Conservation (phyloP, 2,888 invertebrate genomes). For the Drosophila antonietae region DNA sequence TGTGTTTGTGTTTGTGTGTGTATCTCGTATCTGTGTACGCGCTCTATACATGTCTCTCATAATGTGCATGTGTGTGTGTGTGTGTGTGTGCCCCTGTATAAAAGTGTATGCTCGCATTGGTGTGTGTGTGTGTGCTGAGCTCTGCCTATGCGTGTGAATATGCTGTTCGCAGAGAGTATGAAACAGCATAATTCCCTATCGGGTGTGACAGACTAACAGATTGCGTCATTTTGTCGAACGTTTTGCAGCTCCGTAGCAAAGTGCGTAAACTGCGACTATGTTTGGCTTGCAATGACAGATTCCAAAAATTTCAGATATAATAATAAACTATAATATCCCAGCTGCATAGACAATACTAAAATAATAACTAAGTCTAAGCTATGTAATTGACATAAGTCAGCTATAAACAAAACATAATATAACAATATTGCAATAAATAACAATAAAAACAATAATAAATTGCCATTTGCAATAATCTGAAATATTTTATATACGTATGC, state of each 20-base stretch:
- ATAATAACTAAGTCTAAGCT: background rate
- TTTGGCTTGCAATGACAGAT: too few relatives aligned
- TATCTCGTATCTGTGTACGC: constrained; percentile 18
- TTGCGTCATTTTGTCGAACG: constrained; percentile 45
- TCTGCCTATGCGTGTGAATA: constrained; percentile 8
- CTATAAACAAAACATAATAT: too few relatives aligned
- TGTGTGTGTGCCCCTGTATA: background rate
- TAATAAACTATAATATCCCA: background rate
- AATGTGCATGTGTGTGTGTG: background rate
- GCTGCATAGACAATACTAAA: too few relatives aligned
- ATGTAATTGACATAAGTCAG: background rate
- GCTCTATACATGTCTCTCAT: background rate
- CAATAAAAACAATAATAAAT: too few relatives aligned
- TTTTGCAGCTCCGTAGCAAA: constrained; percentile 15
- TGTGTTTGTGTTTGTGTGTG: constrained; percentile 36
- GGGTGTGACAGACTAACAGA: constrained; percentile 35
- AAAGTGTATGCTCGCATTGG: background rate
- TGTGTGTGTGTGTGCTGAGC: constrained; percentile 7
- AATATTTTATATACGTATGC: background rate
- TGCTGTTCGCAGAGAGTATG: constrained; percentile 42
- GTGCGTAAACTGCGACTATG: background rate
- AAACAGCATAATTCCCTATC: constrained; percentile 48
- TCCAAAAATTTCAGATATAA: background rate
- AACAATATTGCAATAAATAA: too few relatives aligned
- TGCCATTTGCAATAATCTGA: too few relatives aligned